Evolutionary conservation across 1,140 invertebrate genomes (phyloP).

Genomic region (Cylas formicarius): DNA sequence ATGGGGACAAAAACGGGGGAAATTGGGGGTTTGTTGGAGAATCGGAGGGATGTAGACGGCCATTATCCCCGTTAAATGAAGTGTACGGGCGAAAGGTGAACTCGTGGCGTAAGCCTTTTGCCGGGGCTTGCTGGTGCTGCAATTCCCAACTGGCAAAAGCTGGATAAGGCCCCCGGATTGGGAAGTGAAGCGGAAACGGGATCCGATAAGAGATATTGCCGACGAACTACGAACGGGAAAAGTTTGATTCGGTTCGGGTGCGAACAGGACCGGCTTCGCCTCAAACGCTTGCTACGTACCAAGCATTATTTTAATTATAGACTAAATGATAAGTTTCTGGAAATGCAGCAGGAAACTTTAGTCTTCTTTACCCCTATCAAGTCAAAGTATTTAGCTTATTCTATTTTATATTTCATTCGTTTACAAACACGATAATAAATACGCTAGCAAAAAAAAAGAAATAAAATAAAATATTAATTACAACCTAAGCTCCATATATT

Average conservation of each 20-base stretch:
- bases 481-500: no score
- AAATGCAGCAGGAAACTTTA: no score
- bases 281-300: no score
- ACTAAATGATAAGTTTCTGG: no score
- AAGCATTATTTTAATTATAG: no score
- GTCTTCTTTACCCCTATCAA: no score
- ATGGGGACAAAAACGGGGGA: conserved; percentile 13
- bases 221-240: no score
- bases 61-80: conserved; percentile 43
- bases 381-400: no score
- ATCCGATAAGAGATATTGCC: conserved; percentile 37
- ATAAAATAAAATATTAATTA: no score
- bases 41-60: conserved; percentile 22
- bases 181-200: conserved; percentile 40
- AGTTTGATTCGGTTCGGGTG: neutral
- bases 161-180: conserved; percentile 35
- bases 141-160: conserved; percentile 33
- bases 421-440: no score
- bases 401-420: no score
- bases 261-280: neutral
- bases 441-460: no score
- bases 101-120: conserved; percentile 37
- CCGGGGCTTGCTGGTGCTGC: conserved; percentile 34
- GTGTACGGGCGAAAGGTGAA: conserved; percentile 39
- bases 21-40: conserved; percentile 6